Evolutionary conservation across 2,888 invertebrate genomes (phyloP).

Genomic region (Caradrina kadenii): DNA sequence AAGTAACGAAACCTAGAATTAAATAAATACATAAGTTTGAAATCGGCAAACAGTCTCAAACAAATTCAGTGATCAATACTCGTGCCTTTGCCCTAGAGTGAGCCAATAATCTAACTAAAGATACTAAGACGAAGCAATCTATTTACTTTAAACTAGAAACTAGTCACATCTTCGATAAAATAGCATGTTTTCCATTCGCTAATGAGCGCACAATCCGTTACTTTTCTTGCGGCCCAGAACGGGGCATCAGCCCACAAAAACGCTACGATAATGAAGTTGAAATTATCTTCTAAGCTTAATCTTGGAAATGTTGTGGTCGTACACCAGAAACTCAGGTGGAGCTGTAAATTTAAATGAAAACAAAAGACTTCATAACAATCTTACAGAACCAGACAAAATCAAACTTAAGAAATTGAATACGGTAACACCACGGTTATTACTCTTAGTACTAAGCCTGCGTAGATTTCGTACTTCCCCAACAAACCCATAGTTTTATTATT

Average conservation of each 20-base stretch:
- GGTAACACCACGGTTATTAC: no score
- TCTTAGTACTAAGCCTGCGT: no score
- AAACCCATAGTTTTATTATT: no score
- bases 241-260: constrained; percentile 47
- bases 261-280: constrained; percentile 39
- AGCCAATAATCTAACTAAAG: no score
- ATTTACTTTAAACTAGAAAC: constrained; percentile 19
- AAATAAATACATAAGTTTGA: background rate
- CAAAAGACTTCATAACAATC: background rate
- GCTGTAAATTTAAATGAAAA: background rate
- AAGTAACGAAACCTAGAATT: no score
- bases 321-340: background rate
- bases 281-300: constrained; percentile 40
- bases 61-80: background rate
- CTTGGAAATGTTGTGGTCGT: constrained; percentile 25
- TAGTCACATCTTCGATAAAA: constrained; percentile 28
- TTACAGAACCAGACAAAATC: background rate
- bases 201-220: constrained; percentile 53
- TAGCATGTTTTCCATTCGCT: constrained; percentile 43
- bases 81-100: background rate
- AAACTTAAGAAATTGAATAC: no score
- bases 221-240: constrained; percentile 46
- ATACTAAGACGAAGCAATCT: background rate
- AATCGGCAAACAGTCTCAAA: background rate
- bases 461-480: no score